A percentile compares a stretch with the other conserved stretches of the same genome.
Conservation (phyloP, 2,888 invertebrate genomes). For the Caenorhabditis sp. region DNA sequence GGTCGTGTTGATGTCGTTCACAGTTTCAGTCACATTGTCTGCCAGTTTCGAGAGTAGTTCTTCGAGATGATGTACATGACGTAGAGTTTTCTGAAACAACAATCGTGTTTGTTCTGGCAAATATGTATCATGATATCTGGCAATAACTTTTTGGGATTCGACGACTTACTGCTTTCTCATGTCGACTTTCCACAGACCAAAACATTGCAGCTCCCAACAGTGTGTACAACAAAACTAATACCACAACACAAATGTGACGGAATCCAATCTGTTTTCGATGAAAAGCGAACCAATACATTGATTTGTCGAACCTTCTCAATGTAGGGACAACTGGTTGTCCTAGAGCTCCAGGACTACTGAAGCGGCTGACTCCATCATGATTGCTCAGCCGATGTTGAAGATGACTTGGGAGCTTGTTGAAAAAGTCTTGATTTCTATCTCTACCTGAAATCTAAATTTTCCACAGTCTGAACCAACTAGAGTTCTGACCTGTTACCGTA, state of each 20-base stretch:
- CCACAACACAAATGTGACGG: conserved; percentile 68
- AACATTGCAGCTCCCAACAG: conserved; percentile 72
- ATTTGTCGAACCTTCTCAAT: conserved; percentile 67
- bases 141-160: too few species aligned
- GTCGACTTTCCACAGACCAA: conserved; percentile 67
- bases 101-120: neutral
- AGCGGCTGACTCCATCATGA: conserved; percentile 26
- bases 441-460: conserved; percentile 17
- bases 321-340: conserved; percentile 52
- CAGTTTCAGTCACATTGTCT: conserved; percentile 49
- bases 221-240: conserved; percentile 66
- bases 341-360: conserved; percentile 58
- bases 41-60: conserved; percentile 43
- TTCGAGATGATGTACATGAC: conserved; percentile 44
- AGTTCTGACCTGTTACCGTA: conserved; percentile 46
- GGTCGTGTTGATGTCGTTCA: conserved; percentile 59
- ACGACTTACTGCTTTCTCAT: conserved; percentile 66
- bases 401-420: conserved; percentile 52
- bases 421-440: conserved; percentile 46
- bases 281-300: conserved; percentile 73
- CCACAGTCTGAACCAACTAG: too few species aligned
- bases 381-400: conserved; percentile 54
- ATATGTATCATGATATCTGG: too few species aligned
- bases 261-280: conserved; percentile 71
- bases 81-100: conserved; percentile 40